Base-by-base conservation (phyloP, 2,888 invertebrate species). In the Sminthurinus aureus region DNA sequence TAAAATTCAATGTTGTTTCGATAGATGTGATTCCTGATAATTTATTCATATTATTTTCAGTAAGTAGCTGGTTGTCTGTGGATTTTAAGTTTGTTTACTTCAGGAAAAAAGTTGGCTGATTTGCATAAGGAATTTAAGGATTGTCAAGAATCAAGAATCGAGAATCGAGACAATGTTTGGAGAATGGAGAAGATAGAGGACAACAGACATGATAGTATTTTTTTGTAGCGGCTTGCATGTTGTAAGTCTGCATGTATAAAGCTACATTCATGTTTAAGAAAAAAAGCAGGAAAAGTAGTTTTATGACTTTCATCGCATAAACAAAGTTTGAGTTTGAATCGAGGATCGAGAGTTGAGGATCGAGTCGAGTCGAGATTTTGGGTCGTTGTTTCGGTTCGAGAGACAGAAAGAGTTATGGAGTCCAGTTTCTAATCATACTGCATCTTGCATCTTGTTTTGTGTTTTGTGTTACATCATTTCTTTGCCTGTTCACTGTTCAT, bases 341-440 rank as follows among this genome's bases (percentile, higher is more conserved):
- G n/a, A n/a, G n/a, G n/a, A n/a, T 52, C 13, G 52, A 52, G 13
- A 11, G 52, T n/a, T 52, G 52, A 52, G 52, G 13, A 13, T 52
- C n/a, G 13, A 13, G 52, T 52, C 8, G 8, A 52, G 52, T 58
- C 58, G 58, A 58, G 58, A 58, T 58, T 58, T 58, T 58, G 13
- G 58, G 58, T 52, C n/a, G 52, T 52, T 52, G 52, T 58, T 58
- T 38, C 38, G 58, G 58, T 15, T 13, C 58, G 0, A 58, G 58
- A 77, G 82, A 82, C 84, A 84, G 82, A 66, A 80, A 82, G 82
- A 84, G 80, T 84, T 84, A 84, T 82, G 76, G 84, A 84, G 71
- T 83, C 85, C 76, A 84, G 82, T 83, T 80, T 83, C 83, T 85
- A 83, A 85, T 83, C 83, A 82, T 83, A 38, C 85, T 66, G 82